Evolutionary conservation across 1,140 invertebrate species (phyloP), one percentile per base, ranked within the genome.

Genomic region (Bombus pyrosoma): DNA sequence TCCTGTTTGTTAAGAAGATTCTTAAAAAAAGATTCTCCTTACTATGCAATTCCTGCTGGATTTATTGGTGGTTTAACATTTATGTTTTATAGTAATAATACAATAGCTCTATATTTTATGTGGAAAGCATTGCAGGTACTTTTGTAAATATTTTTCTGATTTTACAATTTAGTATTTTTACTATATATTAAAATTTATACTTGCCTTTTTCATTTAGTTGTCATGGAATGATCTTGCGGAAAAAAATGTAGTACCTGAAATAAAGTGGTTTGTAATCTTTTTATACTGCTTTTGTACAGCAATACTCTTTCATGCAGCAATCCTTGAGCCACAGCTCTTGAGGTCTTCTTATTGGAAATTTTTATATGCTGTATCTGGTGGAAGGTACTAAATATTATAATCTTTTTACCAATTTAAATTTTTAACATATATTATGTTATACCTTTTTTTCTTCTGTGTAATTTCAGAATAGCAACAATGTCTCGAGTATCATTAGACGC

Each of bases 321-420:
- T 98, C 43, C 86, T 98, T 78, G 98, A 98, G 92, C 97, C 98
- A 25, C 96, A 97, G 85, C 97, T 97, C 92, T 93, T 98, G 66
- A 96, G 98, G 91, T 95, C 97, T 22, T 97, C 97, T n/a, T 98
- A 98, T 93, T 98, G 97, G 96, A 97, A 97, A 92, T 98, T 98
- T 94, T 94, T 98, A 53, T 96, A 97, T 82, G 96, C 96, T 87
- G 94, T 98, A 57, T 98, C 98, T 13, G 97, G 97, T 64, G 96
- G 97, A 94, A 96, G 96, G 97, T 97, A 95, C 94, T 81, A 39
- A 79, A 12, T 62, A 57, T 6, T 28, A 39, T 39, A 59, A 69
- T 15, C 6, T 12, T 66, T 57, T 64, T 83, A 72, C 43, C 15
- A 69, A 72, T 32, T 59, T 18, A 9, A 28, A 75, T 71, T 57